Percentiles rank a stretch among this genome's conserved stretches.
These are phyloP conservation scores for Serinus canaria DNA, from an alignment of 2,113 vertebrate genomes.

Conservation along the genomic window DNA sequence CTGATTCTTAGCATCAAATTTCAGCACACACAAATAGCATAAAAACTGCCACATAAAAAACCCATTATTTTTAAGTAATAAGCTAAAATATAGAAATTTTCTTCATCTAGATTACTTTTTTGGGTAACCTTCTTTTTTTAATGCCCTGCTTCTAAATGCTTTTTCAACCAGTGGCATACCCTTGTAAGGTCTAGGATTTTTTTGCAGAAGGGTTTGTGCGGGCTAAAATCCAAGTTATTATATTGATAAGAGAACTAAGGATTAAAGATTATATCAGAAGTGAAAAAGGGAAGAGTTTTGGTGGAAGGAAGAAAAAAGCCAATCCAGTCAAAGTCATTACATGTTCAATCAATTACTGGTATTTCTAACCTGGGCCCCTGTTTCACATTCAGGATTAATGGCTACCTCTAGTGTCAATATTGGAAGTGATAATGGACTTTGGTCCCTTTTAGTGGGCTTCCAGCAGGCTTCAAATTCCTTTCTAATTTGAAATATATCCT, in stretches of 20 bases:
- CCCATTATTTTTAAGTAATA: not conserved
- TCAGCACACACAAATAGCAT: not conserved
- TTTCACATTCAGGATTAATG: not conserved
- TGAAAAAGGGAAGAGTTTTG: not conserved
- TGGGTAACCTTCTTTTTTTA: not conserved
- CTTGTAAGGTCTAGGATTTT: not conserved
- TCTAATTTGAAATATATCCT: not conserved
- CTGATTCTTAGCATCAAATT: not conserved
- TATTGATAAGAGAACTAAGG: not conserved
- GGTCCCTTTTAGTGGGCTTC: not conserved
- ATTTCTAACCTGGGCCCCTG: not conserved
- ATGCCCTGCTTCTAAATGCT: not conserved
- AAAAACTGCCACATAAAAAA: not conserved
- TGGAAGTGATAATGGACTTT: not conserved
- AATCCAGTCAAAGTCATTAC: not conserved
- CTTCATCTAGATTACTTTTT: not conserved
- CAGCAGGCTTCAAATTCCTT: not conserved
- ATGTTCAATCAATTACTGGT: not conserved
- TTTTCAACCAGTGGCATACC: not conserved
- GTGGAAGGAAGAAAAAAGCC: not conserved
- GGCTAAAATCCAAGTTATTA: not conserved
- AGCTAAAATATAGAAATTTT: not conserved
- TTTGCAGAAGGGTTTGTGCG: not conserved
- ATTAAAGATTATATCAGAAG: not conserved
- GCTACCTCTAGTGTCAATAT: not conserved